Conservation (phyloP, 2,797 vertebrate genomes). For the Myioborus melanocephalus region DNA sequence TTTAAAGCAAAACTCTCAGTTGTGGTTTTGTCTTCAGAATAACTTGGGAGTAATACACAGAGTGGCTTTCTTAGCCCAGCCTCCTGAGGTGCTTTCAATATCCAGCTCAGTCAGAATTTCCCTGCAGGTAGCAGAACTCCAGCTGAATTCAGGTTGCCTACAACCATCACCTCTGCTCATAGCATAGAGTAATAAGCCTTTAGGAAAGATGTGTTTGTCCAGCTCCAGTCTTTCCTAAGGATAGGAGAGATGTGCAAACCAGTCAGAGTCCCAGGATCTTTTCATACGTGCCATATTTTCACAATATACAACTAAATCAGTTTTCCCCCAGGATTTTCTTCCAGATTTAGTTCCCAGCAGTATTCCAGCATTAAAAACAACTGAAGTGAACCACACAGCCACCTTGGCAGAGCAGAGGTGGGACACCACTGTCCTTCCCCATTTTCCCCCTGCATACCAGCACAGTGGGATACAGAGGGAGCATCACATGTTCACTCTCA, state of each 20-base stretch:
- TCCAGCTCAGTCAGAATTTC: neutral
- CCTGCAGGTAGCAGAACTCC: neutral
- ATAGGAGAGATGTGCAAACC: neutral
- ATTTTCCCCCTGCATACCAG: neutral
- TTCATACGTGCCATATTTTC: neutral
- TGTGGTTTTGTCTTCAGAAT: neutral
- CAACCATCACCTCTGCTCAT: neutral
- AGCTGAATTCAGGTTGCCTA: neutral
- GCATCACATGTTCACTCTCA: neutral
- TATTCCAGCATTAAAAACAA: neutral
- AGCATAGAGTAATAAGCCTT: neutral
- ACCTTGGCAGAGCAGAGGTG: neutral
- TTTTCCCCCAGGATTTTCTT: neutral
- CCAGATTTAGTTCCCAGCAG: neutral
- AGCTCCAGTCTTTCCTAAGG: neutral
- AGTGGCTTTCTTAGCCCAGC: neutral
- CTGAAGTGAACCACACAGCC: neutral
- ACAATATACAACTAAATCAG: neutral
- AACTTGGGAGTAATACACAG: neutral
- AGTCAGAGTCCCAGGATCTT: neutral
- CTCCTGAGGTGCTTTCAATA: conserved; percentile 15
- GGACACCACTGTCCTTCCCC: neutral
- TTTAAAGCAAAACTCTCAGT: neutral
- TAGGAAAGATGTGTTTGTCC: neutral
- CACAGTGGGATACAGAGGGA: neutral